These are phyloP conservation scores for Sesamia nonagrioides DNA, from an alignment of 1,140 invertebrate genomes.

Conservation along the genomic window DNA sequence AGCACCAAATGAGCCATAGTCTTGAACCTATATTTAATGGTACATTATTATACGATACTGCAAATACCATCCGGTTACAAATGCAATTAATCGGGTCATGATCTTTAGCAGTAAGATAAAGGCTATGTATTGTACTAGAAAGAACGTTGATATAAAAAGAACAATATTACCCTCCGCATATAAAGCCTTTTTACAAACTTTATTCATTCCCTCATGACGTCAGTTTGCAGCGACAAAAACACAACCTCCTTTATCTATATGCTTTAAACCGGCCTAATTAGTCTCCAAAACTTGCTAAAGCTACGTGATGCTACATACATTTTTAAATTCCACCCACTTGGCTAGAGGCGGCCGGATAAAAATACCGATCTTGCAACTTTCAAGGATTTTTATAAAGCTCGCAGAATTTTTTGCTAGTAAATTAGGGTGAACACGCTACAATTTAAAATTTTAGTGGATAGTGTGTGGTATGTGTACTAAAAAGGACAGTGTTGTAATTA, in stretches of 20 bases:
- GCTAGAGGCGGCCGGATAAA: constrained; percentile 4
- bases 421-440: not conserved
- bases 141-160: too few relatives aligned
- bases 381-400: constrained; percentile 22
- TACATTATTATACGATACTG: too few relatives aligned
- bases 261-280: constrained; percentile 12
- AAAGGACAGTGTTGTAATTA: not conserved
- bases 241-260: not conserved
- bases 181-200: constrained; percentile 6
- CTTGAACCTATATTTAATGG: too few relatives aligned
- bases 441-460: not conserved
- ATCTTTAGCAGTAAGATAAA: not conserved
- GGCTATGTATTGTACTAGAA: not conserved
- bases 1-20: too few relatives aligned
- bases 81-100: too few relatives aligned
- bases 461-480: not conserved
- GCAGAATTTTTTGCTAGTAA: not conserved
- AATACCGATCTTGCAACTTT: constrained; percentile 19
- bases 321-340: constrained; percentile 31
- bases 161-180: not conserved
- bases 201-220: constrained; percentile 1
- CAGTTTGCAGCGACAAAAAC: constrained; percentile 19
- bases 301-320: constrained; percentile 36
- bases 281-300: not conserved
- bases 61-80: too few relatives aligned